Evolutionary conservation across 2,888 invertebrate species (phyloP).

Genomic region (Troides helena): DNA sequence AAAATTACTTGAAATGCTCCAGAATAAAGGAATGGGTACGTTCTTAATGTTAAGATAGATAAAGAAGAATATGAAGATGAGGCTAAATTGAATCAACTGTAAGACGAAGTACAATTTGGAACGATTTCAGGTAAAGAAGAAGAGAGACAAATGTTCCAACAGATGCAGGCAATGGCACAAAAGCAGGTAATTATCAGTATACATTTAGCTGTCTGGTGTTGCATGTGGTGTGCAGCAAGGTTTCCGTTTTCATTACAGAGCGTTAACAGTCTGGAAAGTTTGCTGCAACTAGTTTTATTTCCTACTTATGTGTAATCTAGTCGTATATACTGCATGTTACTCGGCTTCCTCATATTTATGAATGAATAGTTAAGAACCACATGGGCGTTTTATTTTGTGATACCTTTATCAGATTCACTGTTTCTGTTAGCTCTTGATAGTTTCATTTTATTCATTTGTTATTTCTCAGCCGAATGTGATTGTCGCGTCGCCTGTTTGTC

Average conservation of each 20-base stretch:
- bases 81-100: slow-evolving; percentile 11
- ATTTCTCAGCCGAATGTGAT: slow-evolving; percentile 69
- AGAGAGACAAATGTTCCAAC: slow-evolving; percentile 97
- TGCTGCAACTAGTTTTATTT: slow-evolving; percentile 43
- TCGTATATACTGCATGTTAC: slow-evolving; percentile 64
- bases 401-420: slow-evolving; percentile 78
- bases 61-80: not conserved
- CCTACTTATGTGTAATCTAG: slow-evolving; percentile 56
- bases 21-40: slow-evolving; percentile 98
- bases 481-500: slow-evolving; percentile 70
- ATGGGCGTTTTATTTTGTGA: slow-evolving; percentile 81
- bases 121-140: slow-evolving; percentile 92
- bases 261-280: slow-evolving; percentile 47
- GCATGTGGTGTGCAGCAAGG: slow-evolving; percentile 43
- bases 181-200: slow-evolving; percentile 88
- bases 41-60: slow-evolving; percentile 35
- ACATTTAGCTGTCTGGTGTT: slow-evolving; percentile 42
- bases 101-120: slow-evolving; percentile 63
- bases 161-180: slow-evolving; percentile 97
- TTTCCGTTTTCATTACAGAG: slow-evolving; percentile 13
- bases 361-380: slow-evolving; percentile 57
- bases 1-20: slow-evolving; percentile 98
- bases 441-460: slow-evolving; percentile 75
- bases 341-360: slow-evolving; percentile 66
- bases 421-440: slow-evolving; percentile 79